Conservation (phyloP, 2,888 invertebrate species). For the Nomada flava region DNA sequence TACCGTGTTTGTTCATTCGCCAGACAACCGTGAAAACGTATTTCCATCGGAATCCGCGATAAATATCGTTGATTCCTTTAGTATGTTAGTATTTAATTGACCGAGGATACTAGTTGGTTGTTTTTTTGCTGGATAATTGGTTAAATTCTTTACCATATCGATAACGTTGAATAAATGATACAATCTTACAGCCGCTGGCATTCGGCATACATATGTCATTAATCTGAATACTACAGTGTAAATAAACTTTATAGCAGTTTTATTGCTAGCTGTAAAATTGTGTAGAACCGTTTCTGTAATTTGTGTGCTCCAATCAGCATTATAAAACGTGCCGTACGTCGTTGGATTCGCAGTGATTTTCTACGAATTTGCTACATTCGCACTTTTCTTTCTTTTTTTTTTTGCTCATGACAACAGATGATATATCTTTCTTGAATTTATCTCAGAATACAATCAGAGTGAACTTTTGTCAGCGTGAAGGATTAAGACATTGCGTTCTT, state of each 20-base stretch:
- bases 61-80: not conserved
- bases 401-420: not conserved
- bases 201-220: slow-evolving; percentile 17
- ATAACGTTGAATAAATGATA: slow-evolving; percentile 9
- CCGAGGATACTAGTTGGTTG: not conserved
- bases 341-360: slow-evolving; percentile 23
- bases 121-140: not conserved
- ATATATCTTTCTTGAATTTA: slow-evolving; percentile 6
- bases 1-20: not conserved
- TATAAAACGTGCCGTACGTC: slow-evolving; percentile 33
- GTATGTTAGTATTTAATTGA: not conserved
- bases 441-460: not conserved
- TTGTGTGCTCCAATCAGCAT: slow-evolving; percentile 26
- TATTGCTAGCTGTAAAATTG: slow-evolving; percentile 53
- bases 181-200: slow-evolving; percentile 9
- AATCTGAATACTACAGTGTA: slow-evolving; percentile 42
- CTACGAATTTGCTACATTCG: not conserved
- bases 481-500: not conserved
- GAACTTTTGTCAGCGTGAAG: not conserved
- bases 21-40: not conserved
- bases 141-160: not conserved
- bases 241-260: slow-evolving; percentile 56
- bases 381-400: not conserved
- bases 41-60: not conserved
- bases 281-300: slow-evolving; percentile 34